These are phyloP conservation scores for Morinoia aosen DNA, from an alignment of 2,888 invertebrate species.

Conservation along the genomic window DNA sequence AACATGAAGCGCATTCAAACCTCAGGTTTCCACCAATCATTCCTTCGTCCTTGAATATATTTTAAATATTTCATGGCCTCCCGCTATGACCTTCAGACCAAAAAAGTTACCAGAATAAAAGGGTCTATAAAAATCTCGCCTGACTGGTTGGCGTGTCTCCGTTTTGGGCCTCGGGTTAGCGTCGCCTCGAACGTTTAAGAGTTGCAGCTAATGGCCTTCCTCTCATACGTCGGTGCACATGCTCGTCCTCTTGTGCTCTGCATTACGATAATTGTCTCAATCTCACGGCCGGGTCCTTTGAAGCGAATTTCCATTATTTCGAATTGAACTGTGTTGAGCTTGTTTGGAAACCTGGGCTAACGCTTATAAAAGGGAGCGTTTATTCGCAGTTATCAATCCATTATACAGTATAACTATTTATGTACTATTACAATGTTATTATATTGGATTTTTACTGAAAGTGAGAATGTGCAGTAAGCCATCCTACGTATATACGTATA, in stretches of 20 bases:
- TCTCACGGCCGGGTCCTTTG: not conserved
- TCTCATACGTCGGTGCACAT: not conserved
- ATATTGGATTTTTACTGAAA: no score
- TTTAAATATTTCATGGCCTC: not conserved
- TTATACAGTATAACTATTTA: no score
- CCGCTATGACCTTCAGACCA: not conserved
- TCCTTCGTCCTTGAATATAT: conserved; percentile 13
- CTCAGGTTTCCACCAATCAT: not conserved
- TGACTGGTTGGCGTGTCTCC: not conserved
- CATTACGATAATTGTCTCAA: not conserved
- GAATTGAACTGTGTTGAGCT: not conserved
- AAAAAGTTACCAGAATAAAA: not conserved
- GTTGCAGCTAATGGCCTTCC: not conserved
- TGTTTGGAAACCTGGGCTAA: no score
- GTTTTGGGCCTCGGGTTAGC: not conserved
- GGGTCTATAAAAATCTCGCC: not conserved
- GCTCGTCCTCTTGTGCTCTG: not conserved
- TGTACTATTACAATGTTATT: no score
- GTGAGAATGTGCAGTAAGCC: no score
- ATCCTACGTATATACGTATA: no score
- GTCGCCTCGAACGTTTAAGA: not conserved
- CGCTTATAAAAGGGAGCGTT: no score
- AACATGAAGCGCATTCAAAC: not conserved
- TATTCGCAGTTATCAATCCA: no score
- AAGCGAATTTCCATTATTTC: not conserved